Percentiles rank a stretch among this genome's conserved stretches.
These are phyloP conservation scores for Geococcyx californianus DNA, from an alignment of 2,113 vertebrate species.

Conservation along the genomic window DNA sequence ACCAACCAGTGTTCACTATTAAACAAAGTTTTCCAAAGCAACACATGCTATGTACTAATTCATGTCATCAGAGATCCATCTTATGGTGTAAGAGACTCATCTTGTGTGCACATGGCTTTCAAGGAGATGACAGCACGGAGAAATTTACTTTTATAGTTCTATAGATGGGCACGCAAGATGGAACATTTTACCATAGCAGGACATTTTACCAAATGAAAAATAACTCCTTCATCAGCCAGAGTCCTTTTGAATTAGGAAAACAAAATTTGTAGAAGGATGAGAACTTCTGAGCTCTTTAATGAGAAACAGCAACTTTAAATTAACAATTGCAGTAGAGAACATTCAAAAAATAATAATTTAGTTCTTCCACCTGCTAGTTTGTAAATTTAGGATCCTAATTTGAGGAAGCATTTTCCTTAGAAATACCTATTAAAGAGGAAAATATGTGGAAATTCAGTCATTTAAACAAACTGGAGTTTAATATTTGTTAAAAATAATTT, in stretches of 20 bases:
- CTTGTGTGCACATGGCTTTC: conserved; percentile 33
- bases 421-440: conserved; percentile 21
- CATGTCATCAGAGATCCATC: conserved; percentile 30
- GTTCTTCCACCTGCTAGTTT: conserved; percentile 48
- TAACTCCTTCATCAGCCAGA: conserved; percentile 43
- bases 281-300: background rate
- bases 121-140: background rate
- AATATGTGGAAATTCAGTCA: background rate
- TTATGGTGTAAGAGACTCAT: conserved; percentile 5
- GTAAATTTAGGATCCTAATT: background rate
- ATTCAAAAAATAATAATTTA: conserved; percentile 47
- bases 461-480: conserved; percentile 33
- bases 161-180: conserved; percentile 14
- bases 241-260: conserved; percentile 41
- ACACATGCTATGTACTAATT: conserved; percentile 41
- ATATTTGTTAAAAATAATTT: background rate
- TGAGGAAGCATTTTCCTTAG: conserved; percentile 44
- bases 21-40: conserved; percentile 50
- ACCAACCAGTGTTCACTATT: conserved; percentile 31
- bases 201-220: conserved; percentile 41
- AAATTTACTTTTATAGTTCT: background rate
- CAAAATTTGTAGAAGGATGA: background rate
- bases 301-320: conserved; percentile 26
- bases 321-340: conserved; percentile 21
- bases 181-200: conserved; percentile 44